Percentiles rank a stretch among this genome's conserved stretches.
Conservation (phyloP, 35 echinoderm and acorn worm genomes). For the Strongylocentrotus purpuratus region DNA sequence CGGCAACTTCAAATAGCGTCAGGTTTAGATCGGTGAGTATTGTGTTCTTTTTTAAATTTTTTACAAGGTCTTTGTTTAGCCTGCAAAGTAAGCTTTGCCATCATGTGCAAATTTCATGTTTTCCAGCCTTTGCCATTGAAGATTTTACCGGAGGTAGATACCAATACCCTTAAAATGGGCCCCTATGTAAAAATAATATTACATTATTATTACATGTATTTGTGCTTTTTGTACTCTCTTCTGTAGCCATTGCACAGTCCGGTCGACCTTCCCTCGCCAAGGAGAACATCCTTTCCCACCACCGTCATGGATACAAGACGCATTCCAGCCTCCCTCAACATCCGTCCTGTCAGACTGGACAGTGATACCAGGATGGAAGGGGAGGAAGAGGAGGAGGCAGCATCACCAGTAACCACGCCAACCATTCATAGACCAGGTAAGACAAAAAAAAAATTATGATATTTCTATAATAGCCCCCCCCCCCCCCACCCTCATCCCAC, state of each 20-base stretch:
- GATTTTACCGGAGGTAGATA: too few species aligned
- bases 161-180: too few species aligned
- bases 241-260: neutral
- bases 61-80: too few species aligned
- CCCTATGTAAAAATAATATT: too few species aligned
- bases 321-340: slow-evolving; percentile 23
- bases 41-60: neutral
- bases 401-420: slow-evolving; percentile 14
- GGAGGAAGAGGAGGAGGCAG: neutral
- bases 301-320: neutral
- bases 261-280: neutral
- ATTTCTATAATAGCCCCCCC: too few species aligned
- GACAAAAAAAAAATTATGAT: neutral
- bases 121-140: too few species aligned
- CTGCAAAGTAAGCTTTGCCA: too few species aligned
- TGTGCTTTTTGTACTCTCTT: neutral
- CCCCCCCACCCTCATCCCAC: too few species aligned
- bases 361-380: neutral
- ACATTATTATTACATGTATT: too few species aligned
- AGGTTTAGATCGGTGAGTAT: slow-evolving; percentile 28
- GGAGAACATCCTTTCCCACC: slow-evolving; percentile 24
- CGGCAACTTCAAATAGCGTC: neutral
- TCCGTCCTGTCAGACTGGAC: neutral
- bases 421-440: slow-evolving; percentile 30
- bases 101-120: too few species aligned